Conservation (phyloP, 2,113 vertebrate species). For the human (Homo sapiens) region GRCh38 chr19:7975001-7975500, state of each 20-base stretch:
- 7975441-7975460: background rate
- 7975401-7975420: background rate
- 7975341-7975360: background rate
- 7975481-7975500: background rate
- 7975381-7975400: background rate
- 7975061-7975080: background rate
- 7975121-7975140: background rate
- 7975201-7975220: too few relatives aligned
- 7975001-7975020: background rate
- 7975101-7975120: background rate
- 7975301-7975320: accelerated
- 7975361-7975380: background rate
- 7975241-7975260: background rate
- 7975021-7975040: background rate
- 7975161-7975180: background rate
- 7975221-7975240: background rate
- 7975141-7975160: background rate
- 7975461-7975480: background rate
- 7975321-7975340: accelerated
- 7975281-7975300: accelerated
- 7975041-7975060: background rate
- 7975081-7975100: background rate
- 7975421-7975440: background rate
- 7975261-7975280: background rate
- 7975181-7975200: background rate